phyloP scores from a whole-genome alignment of 2,888 invertebrate species.

The Anarsia innoxiella region DNA sequence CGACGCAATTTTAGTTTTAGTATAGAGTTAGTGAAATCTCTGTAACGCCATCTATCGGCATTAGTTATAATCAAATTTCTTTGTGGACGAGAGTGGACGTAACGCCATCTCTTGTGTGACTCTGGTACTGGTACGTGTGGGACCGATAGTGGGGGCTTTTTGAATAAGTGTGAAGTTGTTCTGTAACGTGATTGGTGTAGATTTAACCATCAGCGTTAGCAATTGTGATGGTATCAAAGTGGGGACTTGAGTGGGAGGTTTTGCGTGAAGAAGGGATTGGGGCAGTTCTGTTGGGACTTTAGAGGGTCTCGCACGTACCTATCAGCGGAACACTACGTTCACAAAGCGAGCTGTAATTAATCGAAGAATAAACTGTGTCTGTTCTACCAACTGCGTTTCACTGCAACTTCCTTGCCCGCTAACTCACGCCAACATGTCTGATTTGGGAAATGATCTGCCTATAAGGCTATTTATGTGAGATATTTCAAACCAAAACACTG shows the following conservation, averaged over 20 bases:
- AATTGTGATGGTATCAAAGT: too few species aligned
- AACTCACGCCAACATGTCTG: constrained; percentile 1
- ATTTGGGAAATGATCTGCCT: background rate
- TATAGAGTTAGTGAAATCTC: background rate
- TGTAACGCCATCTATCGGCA: background rate
- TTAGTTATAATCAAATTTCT: background rate
- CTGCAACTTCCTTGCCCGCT: background rate
- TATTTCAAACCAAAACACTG: too few species aligned
- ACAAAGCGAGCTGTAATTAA: background rate
- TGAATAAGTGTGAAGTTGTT: background rate
- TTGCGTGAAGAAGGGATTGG: background rate
- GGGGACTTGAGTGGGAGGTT: background rate
- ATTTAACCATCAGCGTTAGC: background rate
- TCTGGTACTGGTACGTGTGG: background rate
- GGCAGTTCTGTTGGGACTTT: background rate
- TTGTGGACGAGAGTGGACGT: background rate
- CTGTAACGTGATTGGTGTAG: background rate
- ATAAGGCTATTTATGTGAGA: too few species aligned
- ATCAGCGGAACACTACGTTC: background rate
- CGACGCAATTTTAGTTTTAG: background rate
- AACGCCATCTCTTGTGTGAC: background rate
- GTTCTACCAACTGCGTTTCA: background rate
- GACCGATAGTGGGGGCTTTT: background rate
- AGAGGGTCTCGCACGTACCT: background rate
- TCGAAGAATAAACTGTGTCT: background rate